Evolutionary conservation across 2,888 invertebrate genomes (phyloP).

Genomic region (Cryptocheilus praepositus): DNA sequence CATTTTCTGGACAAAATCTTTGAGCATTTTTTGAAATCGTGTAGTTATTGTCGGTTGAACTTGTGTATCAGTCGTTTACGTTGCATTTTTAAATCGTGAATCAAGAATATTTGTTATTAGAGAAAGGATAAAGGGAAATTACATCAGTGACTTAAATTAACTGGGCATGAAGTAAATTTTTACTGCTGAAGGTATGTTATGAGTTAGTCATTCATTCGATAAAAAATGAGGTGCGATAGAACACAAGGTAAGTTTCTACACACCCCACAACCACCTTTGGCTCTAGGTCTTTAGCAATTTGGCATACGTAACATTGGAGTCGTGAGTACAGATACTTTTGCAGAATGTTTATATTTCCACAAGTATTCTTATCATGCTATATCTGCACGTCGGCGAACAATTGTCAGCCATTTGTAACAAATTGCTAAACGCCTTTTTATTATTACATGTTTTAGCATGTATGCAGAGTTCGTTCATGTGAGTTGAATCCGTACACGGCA

Average conservation of each 20-base stretch:
- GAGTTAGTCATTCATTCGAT: neutral
- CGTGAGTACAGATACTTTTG: neutral
- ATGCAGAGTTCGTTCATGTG: conserved; percentile 44
- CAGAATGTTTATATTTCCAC: too few relatives aligned
- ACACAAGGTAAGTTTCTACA: conserved; percentile 69
- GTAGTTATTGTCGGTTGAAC: too few relatives aligned
- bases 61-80: neutral
- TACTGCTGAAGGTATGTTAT: neutral
- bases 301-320: neutral
- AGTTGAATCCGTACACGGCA: conserved; percentile 11
- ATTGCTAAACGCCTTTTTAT: conserved; percentile 60
- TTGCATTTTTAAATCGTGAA: neutral
- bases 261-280: conserved; percentile 74
- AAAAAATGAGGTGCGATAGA: conserved; percentile 33
- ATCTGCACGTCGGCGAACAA: too few relatives aligned
- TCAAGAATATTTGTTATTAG: neutral
- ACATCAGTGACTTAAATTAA: too few relatives aligned
- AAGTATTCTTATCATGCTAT: too few relatives aligned
- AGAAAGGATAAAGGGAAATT: neutral
- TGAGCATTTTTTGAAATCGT: too few relatives aligned
- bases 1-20: too few relatives aligned
- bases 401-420: conserved; percentile 27
- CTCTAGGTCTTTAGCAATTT: conserved; percentile 70
- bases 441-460: conserved; percentile 55
- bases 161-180: too few relatives aligned